Evolutionary conservation across 2,113 vertebrate species (phyloP), one percentile per base, ranked within the genome.

Genomic region (Martes martes): DNA sequence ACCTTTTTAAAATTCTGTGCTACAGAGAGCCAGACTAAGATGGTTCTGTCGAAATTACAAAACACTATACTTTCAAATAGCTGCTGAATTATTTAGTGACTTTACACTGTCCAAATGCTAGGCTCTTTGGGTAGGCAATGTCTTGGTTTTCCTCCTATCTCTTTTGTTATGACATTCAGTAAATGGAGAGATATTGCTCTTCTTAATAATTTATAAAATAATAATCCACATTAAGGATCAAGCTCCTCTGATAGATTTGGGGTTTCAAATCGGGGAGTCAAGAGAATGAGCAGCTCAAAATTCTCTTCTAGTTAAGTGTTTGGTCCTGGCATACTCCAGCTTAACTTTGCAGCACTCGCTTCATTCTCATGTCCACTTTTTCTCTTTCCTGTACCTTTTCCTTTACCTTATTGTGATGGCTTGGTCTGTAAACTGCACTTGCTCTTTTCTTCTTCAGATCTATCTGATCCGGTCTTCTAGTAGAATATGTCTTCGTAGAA

Each of bases 21-120:
- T 78, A 91, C 26, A n/a, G 95, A 89, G 95, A 97, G 85, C 80
- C 93, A 92, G 91, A 95, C 91, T 94, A 80, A 96, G 97, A 50
- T 18, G 78, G 96, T 97, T 97, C 98, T 97, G 81, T 96, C 15
- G 97, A 98, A 98, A 98, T 97, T 95, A 98, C 98, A 98, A 99
- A 98, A 98, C 92, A 97, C 94, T 98, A 95, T 98, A 96, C 99
- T 99, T 99, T 98, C 78, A 98, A 99, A 98, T 95, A 98, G 98
- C 95, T 79, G 67, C 96, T 99, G 98, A 99, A 99, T 99, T 99
- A 99, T 99, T 99, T 85, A 99, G 94, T 91, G 88, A 94, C 97
- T 97, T 98, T 97, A 91, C 99, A 98, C 98, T 99, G 97, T 92
- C 99, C 99, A 99, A 99, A 99, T 98, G 99, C 98, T 99, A 96